Evolutionary conservation across 2,888 invertebrate genomes (phyloP), one percentile per base, ranked within the genome.

Genomic region (Horisme vitalbata): DNA sequence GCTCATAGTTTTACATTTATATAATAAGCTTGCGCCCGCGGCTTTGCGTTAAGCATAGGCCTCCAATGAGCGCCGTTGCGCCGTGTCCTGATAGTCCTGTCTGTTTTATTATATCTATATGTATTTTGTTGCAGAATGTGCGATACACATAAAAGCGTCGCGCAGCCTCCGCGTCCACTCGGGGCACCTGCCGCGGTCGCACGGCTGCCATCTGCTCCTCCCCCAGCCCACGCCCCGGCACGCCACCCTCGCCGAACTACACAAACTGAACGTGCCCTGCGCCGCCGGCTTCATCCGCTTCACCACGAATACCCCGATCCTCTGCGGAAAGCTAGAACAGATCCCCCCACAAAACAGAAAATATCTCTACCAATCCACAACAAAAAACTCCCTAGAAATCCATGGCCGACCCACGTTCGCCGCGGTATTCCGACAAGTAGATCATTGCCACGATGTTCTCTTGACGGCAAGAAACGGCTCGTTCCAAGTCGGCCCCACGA

Each of bases 271-370:
- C 85, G 93, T 94, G 27, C 94, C 94, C 28, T 95, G 94, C 76
- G 75, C 90, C 41, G 83, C 77, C 23, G 93, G 92, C 27, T 93
- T 90, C 73, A 76, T 94, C 33, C 90, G 91, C 54, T 92, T 93
- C 69, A 79, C 88, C 26, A 85, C 91, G 30, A 90, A 86, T 49
- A 71, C 88, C 11, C 81, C 86, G 5, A 79, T 78, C 1, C 74
- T 94, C 8, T 94, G 94, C 74, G 94, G 94, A 1, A 94, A 94
- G 68, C 81, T 94, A 3, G 94, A 94, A 68, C 94, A 94, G 72
- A 88, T 94, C 23, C 85, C 91, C 0, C 68, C 78, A 4, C 78
- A 79, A 8, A 92, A 93, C 63, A 90, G 93, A 52, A 90, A 88
- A 55, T 79, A 76, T 52, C 79, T 94, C 32, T 93, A 94, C 72